Evolutionary conservation across 2,113 vertebrate species (phyloP), one percentile per base, ranked within the genome.

Genomic region (Myodes glareolus): DNA sequence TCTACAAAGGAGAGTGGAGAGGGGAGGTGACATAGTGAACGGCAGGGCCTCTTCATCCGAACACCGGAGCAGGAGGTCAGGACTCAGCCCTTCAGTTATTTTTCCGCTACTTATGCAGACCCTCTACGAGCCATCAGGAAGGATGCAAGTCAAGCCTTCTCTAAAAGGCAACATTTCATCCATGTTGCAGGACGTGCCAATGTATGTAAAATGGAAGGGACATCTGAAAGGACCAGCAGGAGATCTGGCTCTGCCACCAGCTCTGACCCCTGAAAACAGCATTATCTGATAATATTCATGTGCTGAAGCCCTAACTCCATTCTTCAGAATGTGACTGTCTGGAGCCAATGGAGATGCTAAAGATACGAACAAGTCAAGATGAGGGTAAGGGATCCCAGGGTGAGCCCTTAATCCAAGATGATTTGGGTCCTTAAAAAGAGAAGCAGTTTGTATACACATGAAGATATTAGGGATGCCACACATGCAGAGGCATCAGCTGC

Each of bases 1-100:
- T 98, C 99, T 99, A 98, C 58, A 98, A 99, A 97, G 61, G 3
- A 55, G 81, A 92, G 76, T 7, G 16, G 55, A 76, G 16, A 92
- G 88, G 89, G 16, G 50, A 61, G 72, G 76, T 90, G 58, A 86
- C 29, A 0, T 10, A 42, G 63, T 9, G 25, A 27, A 58, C 42
- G 3, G 1, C 2, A 65, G 82, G 42, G 90, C n/a, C 47, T 50
- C 78, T 25, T 0, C 0, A 3, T 5, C 67, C 4, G 4, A 50
- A 42, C 21, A 8, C 23, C 0, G 19, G 14, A n/a, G 39, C 25
- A 72, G n/a, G 33, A 47, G 31, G 39, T 47, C 29, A 63, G 0
- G 2, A 33, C 36, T 45, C 27, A 4, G 23, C 25, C 33, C 17
- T 1, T 21, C 10, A 33, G 31, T n/a, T 47, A 19, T 72, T 58